Conservation (phyloP, 2,888 invertebrate genomes). For the Nomada ruficornis region DNA sequence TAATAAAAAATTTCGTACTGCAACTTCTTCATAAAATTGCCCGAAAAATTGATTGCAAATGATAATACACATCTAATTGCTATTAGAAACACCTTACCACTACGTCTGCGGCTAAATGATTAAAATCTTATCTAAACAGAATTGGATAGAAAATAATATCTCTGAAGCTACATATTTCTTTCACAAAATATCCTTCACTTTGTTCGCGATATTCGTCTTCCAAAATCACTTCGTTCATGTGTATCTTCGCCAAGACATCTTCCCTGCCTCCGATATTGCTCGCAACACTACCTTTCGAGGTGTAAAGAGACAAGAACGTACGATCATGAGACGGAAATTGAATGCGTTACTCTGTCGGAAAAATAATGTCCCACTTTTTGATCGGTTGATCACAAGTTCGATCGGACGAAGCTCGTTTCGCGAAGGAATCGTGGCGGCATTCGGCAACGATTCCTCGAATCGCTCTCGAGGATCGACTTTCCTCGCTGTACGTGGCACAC, state of each 20-base stretch:
- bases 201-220: too few relatives aligned
- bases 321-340: conserved; percentile 77
- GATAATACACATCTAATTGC: too few relatives aligned
- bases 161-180: neutral
- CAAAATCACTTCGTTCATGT: too few relatives aligned
- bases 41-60: too few relatives aligned
- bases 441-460: conserved; percentile 55
- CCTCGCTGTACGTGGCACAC: conserved; percentile 38
- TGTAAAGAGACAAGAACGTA: conserved; percentile 53
- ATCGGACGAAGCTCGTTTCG: conserved; percentile 68
- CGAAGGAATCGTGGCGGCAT: conserved; percentile 46
- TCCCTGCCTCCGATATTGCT: conserved; percentile 49
- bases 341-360: conserved; percentile 77
- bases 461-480: conserved; percentile 75
- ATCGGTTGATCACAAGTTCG: conserved; percentile 64
- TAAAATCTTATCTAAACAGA: too few relatives aligned
- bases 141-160: neutral
- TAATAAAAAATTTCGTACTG: too few relatives aligned
- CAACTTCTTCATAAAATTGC: too few relatives aligned
- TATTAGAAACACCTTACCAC: too few relatives aligned
- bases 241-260: conserved; percentile 10
- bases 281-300: conserved; percentile 29
- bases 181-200: too few relatives aligned
- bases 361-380: conserved; percentile 78
- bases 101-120: too few relatives aligned